A percentile compares a stretch with the other conserved stretches of the same genome.
phyloP scores from a whole-genome alignment of 1,140 invertebrate genomes.

The Bombyx mandarina region DNA sequence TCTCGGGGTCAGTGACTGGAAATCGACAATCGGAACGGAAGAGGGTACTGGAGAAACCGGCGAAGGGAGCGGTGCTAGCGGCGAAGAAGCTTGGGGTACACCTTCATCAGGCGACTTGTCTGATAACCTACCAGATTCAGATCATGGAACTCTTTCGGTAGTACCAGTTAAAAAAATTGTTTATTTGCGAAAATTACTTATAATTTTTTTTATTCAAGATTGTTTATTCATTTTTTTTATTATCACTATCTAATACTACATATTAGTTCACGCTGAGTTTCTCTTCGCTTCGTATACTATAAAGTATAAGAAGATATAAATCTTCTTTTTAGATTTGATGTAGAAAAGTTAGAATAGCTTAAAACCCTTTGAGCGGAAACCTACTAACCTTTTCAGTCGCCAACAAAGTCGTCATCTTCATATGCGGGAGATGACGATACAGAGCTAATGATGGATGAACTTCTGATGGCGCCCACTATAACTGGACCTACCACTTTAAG shows the following conservation, averaged over 20 bases:
- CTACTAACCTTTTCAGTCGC: conserved; percentile 63
- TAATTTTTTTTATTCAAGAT: no score
- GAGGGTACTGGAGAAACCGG: conserved; percentile 84
- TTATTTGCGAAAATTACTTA: no score
- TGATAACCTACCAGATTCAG: conserved; percentile 80
- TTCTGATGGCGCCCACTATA: conserved; percentile 78
- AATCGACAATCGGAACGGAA: conserved; percentile 77
- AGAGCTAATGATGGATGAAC: conserved; percentile 80
- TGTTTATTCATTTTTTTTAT: no score
- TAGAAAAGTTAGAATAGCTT: background rate
- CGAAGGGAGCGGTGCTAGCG: conserved; percentile 82
- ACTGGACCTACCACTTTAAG: conserved; percentile 76
- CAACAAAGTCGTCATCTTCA: conserved; percentile 76
- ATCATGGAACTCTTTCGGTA: conserved; percentile 76
- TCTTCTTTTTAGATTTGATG: no score
- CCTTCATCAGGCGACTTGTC: conserved; percentile 86
- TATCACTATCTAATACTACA: no score
- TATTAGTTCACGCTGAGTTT: no score
- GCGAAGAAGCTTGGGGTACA: conserved; percentile 88
- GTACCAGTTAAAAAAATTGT: no score
- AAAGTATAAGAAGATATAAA: no score
- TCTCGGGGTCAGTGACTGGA: conserved; percentile 67
- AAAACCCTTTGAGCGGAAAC: conserved; percentile 33
- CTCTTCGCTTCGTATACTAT: no score
- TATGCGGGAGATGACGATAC: conserved; percentile 78